phyloP scores from a whole-genome alignment of 2,888 invertebrate genomes.

The Andrena dorsata region DNA sequence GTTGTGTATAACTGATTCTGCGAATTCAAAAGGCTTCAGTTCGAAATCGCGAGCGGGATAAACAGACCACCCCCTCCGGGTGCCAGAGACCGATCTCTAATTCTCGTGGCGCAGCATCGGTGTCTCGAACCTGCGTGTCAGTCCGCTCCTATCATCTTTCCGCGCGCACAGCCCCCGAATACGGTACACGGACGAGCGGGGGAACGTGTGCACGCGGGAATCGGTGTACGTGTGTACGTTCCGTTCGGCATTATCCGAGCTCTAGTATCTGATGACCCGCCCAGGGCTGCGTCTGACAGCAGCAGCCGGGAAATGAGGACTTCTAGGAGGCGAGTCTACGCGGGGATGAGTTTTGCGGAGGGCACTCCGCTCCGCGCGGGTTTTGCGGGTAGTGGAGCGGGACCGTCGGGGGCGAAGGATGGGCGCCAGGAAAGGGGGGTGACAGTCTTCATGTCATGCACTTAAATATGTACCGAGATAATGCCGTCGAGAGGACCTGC shows the following conservation, averaged over 20 bases:
- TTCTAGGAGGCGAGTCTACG: conserved; percentile 75
- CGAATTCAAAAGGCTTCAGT: too few relatives aligned
- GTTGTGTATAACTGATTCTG: too few relatives aligned
- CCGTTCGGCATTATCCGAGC: conserved; percentile 80
- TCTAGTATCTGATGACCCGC: conserved; percentile 83
- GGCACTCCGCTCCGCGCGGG: conserved; percentile 61
- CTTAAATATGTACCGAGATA: conserved; percentile 84
- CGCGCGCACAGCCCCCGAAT: conserved; percentile 2
- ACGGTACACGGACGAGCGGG: not conserved
- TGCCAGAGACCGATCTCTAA: not conserved
- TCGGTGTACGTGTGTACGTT: conserved; percentile 67
- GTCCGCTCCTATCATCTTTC: conserved; percentile 41
- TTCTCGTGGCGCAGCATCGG: not conserved
- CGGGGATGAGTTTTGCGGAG: conserved; percentile 70
- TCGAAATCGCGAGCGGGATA: too few relatives aligned
- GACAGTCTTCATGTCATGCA: conserved; percentile 81
- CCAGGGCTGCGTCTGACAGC: conserved; percentile 84
- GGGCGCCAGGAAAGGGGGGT: conserved; percentile 59
- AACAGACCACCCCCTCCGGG: not conserved
- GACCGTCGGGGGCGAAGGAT: conserved; percentile 46
- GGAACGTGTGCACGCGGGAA: conserved; percentile 37
- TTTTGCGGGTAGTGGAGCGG: conserved; percentile 56
- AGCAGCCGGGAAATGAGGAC: conserved; percentile 82
- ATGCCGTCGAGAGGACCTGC: conserved; percentile 79
- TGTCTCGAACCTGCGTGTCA: conserved; percentile 31